A percentile compares a stretch with the other conserved stretches of the same genome.
phyloP scores from a whole-genome alignment of 2,888 invertebrate species.

The Tiliacea citrago region DNA sequence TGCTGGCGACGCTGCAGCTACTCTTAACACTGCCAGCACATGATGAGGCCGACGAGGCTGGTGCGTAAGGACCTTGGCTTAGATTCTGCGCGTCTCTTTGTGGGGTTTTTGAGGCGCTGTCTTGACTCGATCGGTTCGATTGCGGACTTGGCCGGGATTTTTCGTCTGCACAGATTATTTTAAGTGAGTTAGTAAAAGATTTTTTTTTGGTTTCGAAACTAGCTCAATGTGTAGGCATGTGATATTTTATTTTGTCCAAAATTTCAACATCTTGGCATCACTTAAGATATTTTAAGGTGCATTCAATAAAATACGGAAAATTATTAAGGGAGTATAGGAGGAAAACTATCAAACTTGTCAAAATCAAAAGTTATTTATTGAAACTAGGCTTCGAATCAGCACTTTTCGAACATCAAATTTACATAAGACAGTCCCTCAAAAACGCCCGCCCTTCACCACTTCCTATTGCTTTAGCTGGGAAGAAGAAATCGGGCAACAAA shows the following conservation, averaged over 20 bases:
- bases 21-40: constrained; percentile 79
- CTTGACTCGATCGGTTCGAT: constrained; percentile 87
- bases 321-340: not conserved
- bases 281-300: not conserved
- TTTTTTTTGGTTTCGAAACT: not conserved
- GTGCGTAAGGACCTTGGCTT: constrained; percentile 86
- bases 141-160: constrained; percentile 89
- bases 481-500: not conserved
- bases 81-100: constrained; percentile 78
- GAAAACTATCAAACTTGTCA: not conserved
- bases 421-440: not conserved
- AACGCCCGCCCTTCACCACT: not conserved
- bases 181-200: not conserved
- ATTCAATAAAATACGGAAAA: not conserved
- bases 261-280: not conserved
- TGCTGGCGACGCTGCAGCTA: constrained; percentile 81
- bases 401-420: not conserved
- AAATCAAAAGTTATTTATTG: not conserved
- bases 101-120: constrained; percentile 86
- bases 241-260: not conserved
- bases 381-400: not conserved
- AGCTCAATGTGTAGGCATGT: not conserved
- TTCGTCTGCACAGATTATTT: constrained; percentile 77
- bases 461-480: not conserved
- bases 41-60: constrained; percentile 77